Percentiles rank a stretch among this genome's conserved stretches.
phyloP scores from a whole-genome alignment of 2,888 invertebrate genomes.

The Eupithecia exiguata region DNA sequence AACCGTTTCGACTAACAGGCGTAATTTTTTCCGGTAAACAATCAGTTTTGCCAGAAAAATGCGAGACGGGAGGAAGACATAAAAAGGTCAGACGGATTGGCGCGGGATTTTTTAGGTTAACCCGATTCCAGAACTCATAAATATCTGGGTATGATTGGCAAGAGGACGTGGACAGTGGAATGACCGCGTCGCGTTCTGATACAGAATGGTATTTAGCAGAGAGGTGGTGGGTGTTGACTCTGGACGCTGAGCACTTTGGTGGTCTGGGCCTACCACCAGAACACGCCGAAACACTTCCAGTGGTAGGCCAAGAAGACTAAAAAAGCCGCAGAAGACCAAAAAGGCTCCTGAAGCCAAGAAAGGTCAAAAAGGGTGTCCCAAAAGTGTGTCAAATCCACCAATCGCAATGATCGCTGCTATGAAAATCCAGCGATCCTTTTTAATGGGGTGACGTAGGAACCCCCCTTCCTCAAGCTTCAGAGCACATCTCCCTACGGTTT shows the following conservation, averaged over 20 bases:
- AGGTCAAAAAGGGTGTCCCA: no score
- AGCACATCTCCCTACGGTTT: no score
- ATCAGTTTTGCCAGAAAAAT: constrained; percentile 83
- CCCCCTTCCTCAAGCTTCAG: not conserved
- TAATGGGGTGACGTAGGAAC: no score
- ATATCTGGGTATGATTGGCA: constrained; percentile 75
- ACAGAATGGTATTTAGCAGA: constrained; percentile 31
- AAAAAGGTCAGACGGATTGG: constrained; percentile 73
- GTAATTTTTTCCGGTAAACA: constrained; percentile 84
- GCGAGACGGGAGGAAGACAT: constrained; percentile 77
- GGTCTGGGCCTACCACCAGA: not conserved
- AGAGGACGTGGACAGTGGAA: constrained; percentile 52
- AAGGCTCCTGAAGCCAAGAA: no score
- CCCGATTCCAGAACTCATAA: constrained; percentile 60
- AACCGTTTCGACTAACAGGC: constrained; percentile 78
- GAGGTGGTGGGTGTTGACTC: constrained; percentile 4
- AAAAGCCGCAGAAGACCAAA: no score
- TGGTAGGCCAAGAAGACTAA: no score
- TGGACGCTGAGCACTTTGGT: not conserved
- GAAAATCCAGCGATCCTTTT: no score
- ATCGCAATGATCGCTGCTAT: no score
- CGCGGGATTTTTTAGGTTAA: constrained; percentile 63
- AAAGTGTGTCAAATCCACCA: not conserved
- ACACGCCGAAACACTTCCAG: no score
- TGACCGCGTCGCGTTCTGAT: constrained; percentile 48